Base-by-base conservation (phyloP, 92 coral and sea anemone genomes). In the Plumapathes pennacea region DNA sequence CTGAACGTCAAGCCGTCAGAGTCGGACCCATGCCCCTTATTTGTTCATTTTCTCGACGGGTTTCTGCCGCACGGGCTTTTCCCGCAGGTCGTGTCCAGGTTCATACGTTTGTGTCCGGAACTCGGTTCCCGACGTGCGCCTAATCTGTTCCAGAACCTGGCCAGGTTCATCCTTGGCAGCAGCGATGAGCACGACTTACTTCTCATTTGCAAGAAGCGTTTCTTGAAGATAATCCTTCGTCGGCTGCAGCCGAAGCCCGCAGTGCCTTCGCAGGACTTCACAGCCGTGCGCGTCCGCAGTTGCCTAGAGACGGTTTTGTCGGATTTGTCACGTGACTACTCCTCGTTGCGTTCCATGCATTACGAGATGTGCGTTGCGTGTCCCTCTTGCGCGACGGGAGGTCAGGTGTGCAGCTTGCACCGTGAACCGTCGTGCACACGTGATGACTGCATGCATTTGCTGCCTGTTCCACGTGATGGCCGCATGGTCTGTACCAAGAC, bases 51-150 rank as follows among this genome's bases (percentile, higher is more conserved):
- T 29, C 72, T 71, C 13, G 95, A 86, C 32, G 95, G 95, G 4
- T 86, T 86, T 43, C 85, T 86, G 41, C 95, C 95, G 8, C 89
- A 86, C 56, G 95, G 89, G 2, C 57, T 86, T 30, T 86, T 83
- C 46, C 64, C 82, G 2, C 72, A 61, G 64, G 59, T 86, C 15
- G 81, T 86, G 7, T 86, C 95, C 27, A 76, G 82, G 8, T 64
- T 82, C 46, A 86, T 86, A 36, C 48, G 70, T 7, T 64, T 69
- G 69, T 81, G 85, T 48, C 67, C 85, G 8, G 63, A 57, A 23
- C 50, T 58, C 23, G 89, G 89, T n/a, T 76, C 84, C 42, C 77
- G 41, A 33, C 73, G 66, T 23, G 84, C 76, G 46, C 95, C 95
- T 15, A 71, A 86, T 47, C 69, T 86, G 17, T 86, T 67, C 44